Evolutionary conservation across 2,797 vertebrate species (phyloP), one percentile per base, ranked within the genome.

Genomic region (Danio kyathit): DNA sequence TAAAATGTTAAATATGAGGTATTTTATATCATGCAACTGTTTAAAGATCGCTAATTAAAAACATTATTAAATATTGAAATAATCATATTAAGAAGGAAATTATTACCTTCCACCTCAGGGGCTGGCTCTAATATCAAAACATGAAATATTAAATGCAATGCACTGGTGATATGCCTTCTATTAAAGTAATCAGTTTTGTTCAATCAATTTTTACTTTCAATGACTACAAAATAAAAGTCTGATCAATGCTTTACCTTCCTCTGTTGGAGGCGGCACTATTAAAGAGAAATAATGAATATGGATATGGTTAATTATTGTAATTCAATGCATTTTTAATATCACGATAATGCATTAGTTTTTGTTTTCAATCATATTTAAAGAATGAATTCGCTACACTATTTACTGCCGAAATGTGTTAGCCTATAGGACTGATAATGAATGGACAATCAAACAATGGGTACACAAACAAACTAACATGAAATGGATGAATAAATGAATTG

Each of bases 41-140:
- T 64, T 21, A 10, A 75, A 52, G 0, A 64, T 40, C 12, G 13
- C 11, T 65, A 16, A 16, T 11, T 11, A 12, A 44, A 6, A 44
- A 29, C 44, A 21, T 10, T 44, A 21, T 6, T 3, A 57, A 46
- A 57, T 21, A 19, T 59, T 29, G 29, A 8, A 69, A 48, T 17
- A 59, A 9, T 12, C 43, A 8, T n/a, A 70, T 6, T 40, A 5
- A 56, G 19, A 0, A 75, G n/a, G 70, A 38, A 21, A 38, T 61
- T 41, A 59, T 90, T 91, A 92, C 91, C 90, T 91, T 92, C 88
- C 11, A 83, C 85, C 84, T 85, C 82, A 66, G 88, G 82, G 48
- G 63, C 61, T 19, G 81, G 66, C 56, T 87, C 88, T 85, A 89
- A 87, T 88, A 56, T 56, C 48, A 86, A 51, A 85, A 84, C 5